These are phyloP conservation scores for Octodonta nipae DNA, from an alignment of 2,888 invertebrate genomes.

Conservation along the genomic window DNA sequence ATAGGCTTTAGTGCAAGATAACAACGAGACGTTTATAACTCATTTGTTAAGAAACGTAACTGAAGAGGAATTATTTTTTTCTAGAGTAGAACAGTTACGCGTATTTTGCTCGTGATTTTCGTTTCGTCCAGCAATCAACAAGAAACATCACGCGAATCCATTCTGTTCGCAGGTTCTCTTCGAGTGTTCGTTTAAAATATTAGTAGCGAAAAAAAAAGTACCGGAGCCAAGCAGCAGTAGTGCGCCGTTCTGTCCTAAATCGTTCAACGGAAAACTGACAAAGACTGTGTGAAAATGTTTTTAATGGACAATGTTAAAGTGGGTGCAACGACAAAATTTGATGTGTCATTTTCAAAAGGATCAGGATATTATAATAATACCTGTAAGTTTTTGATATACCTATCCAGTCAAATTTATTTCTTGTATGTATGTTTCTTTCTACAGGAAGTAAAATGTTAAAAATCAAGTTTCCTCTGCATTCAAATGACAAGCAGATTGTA, in stretches of 20 bases:
- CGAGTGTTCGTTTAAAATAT: no score
- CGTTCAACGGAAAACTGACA: conserved; percentile 7
- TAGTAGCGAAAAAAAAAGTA: no score
- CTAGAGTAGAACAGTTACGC: conserved; percentile 15
- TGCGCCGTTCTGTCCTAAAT: no score
- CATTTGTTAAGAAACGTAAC: conserved; percentile 13
- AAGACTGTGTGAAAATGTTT: not conserved
- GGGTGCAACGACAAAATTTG: conserved; percentile 30
- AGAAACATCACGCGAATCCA: no score
- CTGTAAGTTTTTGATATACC: conserved; percentile 15
- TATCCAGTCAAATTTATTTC: no score
- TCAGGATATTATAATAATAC: conserved; percentile 16
- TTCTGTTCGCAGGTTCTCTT: no score
- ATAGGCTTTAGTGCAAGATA: conserved; percentile 16
- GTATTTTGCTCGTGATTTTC: conserved; percentile 7
- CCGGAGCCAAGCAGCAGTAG: no score
- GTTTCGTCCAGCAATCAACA: not conserved
- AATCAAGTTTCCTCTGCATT: no score
- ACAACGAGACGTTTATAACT: no score
- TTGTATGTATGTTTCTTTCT: no score
- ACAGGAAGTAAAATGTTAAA: no score
- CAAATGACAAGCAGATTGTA: no score
- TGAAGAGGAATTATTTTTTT: conserved; percentile 6
- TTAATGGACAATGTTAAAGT: conserved; percentile 28
- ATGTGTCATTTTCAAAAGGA: conserved; percentile 14